Evolutionary conservation across 1,140 invertebrate species (phyloP), one percentile per base, ranked within the genome.

Genomic region (Caerostris extrusa): DNA sequence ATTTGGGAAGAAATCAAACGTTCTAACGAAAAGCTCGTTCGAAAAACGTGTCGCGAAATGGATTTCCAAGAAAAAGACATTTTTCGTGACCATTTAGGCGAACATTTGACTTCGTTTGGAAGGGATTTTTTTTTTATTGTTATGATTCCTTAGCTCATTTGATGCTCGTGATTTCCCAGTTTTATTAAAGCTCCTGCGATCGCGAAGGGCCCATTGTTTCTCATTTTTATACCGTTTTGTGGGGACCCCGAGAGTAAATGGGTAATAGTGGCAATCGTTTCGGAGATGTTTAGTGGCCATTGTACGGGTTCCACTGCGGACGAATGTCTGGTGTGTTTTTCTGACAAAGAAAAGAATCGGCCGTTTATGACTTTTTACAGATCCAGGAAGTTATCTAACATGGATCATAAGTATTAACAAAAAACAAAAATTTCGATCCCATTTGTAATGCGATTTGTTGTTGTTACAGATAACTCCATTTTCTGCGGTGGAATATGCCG

Each of bases 361-460:
- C 17, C 56, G 71, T 82, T 91, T 91, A 91, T 50, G 69, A 53
- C 89, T 82, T 60, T 91, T 91, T 71, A 69, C 53, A 50, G 71
- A 91, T 60, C 69, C 89, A 91, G 89, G 89, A 91, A 91, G 89
- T 91, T 91, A 90, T 90, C 64, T 69, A 90, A 90, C 88, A 50
- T 19, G 34, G 50, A 88, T 64, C 82, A 85, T 85, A 85, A 57
- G 82, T 10, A 58, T 85, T 58, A 56, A 85, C 57, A 57, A 58
- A 85, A 57, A 85, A 85, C 57, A 14, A 17, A n/a, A 8, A 83
- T 7, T 83, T 83, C 53, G 86, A 61, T 64, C 81, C 61, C 58
- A 50, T 88, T 7, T 61, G 34, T 3, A 81, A n/a, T 12, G 10
- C 19, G 17, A 85, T 85, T 85, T 85, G 57, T 19, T 56, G 55